These are phyloP conservation scores for Pristionchus entomophagus DNA, from an alignment of 2,888 invertebrate species.

Conservation along the genomic window DNA sequence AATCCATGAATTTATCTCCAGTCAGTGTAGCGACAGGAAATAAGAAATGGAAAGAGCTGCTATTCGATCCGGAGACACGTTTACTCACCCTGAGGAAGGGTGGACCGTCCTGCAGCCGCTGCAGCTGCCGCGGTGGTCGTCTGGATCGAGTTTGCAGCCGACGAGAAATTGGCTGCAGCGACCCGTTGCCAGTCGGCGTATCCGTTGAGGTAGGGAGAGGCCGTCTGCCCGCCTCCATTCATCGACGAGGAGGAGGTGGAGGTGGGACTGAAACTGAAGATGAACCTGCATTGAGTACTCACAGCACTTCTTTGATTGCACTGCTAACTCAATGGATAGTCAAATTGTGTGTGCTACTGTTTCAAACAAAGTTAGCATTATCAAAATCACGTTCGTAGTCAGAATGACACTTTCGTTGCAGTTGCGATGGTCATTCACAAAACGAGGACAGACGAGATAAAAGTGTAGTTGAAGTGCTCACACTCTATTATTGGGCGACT, in stretches of 20 bases:
- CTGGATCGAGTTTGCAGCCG: constrained; percentile 25
- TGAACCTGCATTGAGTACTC: too few relatives aligned
- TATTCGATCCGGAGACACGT: too few relatives aligned
- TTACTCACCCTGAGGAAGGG: neutral
- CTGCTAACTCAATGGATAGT: too few relatives aligned
- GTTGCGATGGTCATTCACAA: too few relatives aligned
- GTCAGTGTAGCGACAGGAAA: too few relatives aligned
- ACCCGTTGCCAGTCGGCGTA: constrained; percentile 11
- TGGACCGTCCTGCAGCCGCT: neutral
- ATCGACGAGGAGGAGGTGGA: constrained; percentile 9
- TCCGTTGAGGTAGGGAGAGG: neutral
- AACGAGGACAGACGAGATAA: too few relatives aligned
- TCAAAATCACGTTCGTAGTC: too few relatives aligned
- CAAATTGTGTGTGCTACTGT: too few relatives aligned
- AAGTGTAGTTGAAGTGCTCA: too few relatives aligned
- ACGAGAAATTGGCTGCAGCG: neutral
- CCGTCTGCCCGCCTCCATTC: constrained; percentile 4
- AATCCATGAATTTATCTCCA: too few relatives aligned
- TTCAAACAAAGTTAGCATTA: too few relatives aligned
- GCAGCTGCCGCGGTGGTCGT: neutral
- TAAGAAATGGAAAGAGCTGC: neutral
- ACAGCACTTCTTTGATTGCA: too few relatives aligned
- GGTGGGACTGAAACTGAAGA: constrained; percentile 20
- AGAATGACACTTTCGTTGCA: constrained; percentile 3
- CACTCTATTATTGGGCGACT: constrained; percentile 14